phyloP scores from a whole-genome alignment of 2,888 invertebrate species.

The Eulithis prunata region DNA sequence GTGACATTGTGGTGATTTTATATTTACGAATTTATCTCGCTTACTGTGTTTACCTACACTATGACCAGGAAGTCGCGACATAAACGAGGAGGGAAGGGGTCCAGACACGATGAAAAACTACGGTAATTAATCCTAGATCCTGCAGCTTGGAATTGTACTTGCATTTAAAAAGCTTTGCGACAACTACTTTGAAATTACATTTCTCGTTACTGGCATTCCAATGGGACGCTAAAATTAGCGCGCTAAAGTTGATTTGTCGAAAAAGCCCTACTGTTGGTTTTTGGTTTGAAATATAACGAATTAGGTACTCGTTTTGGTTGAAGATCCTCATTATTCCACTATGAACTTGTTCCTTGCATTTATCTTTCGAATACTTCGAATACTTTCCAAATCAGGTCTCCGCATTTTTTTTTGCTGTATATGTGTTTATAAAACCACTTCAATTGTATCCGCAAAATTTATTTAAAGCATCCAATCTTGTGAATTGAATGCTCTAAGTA shows the following conservation, averaged over 20 bases:
- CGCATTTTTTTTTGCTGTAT: too few relatives aligned
- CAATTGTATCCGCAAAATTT: not conserved
- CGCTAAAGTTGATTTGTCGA: not conserved
- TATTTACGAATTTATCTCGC: not conserved
- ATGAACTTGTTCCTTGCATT: too few relatives aligned
- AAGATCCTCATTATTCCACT: too few relatives aligned
- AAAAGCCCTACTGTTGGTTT: too few relatives aligned
- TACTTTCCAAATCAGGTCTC: too few relatives aligned
- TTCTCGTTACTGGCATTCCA: constrained; percentile 46
- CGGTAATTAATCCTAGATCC: constrained; percentile 66
- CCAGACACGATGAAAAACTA: constrained; percentile 63
- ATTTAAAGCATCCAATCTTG: too few relatives aligned
- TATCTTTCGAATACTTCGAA: too few relatives aligned
- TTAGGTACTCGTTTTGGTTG: too few relatives aligned
- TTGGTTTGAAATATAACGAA: too few relatives aligned
- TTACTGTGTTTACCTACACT: constrained; percentile 17
- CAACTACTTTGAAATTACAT: constrained; percentile 48
- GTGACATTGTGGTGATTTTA: too few relatives aligned
- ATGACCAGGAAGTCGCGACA: constrained; percentile 38
- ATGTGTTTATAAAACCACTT: too few relatives aligned
- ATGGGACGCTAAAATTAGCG: constrained; percentile 43
- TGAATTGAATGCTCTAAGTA: not conserved
- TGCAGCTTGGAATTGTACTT: constrained; percentile 48
- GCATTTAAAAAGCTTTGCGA: constrained; percentile 55
- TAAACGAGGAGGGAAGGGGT: constrained; percentile 30